Base-by-base conservation (phyloP, 2,888 invertebrate genomes). In the Clusia tigrina region DNA sequence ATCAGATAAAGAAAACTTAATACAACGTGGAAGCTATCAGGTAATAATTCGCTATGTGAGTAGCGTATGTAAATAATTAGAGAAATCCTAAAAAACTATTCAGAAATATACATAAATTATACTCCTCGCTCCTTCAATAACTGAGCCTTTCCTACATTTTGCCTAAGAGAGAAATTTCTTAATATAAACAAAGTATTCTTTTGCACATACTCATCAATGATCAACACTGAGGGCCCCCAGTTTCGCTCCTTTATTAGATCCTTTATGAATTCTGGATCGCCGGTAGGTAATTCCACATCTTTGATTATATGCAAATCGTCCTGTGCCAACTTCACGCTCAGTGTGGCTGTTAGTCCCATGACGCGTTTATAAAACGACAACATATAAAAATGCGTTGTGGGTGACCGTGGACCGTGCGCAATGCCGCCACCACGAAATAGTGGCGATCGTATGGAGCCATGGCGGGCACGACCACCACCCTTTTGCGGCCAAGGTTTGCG, bases 401-500 rank as follows among this genome's bases (percentile, higher is more conserved):
- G 97, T 0, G 95, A 93, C 48, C 97, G 88, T 0, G 98, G 98
- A 0, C 98, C 99, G 78, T 96, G 94, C 3, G 89, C 88, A 53
- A 91, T 80, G 53, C 96, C 98, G 76, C 98, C 96, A 0, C 91
- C 90, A 67, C 86, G 86, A 84, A 90, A 97, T 1, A 96, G 80
- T 0, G 98, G 98, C 1, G 97, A 94, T 62, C 96, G 87, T 64
- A 94, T 93, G 12, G 95, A 95, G 0, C 97, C 96, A 79, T 97
- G 97, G 51, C 98, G 88, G 1, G 98, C 93, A 70, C 89, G 87
- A 0, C 99, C 99, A 25, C 87, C 79, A 22, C 96, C 96, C 85
- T 99, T 99, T 80, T 99, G 99, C 0, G 94, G 95, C 96, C 97
- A 98, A 0, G 98, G 98, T 76, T 99, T 98, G 24, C 88, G 87